Conservation (phyloP, 1,140 invertebrate species). For the Anagrus nilaparvatae region DNA sequence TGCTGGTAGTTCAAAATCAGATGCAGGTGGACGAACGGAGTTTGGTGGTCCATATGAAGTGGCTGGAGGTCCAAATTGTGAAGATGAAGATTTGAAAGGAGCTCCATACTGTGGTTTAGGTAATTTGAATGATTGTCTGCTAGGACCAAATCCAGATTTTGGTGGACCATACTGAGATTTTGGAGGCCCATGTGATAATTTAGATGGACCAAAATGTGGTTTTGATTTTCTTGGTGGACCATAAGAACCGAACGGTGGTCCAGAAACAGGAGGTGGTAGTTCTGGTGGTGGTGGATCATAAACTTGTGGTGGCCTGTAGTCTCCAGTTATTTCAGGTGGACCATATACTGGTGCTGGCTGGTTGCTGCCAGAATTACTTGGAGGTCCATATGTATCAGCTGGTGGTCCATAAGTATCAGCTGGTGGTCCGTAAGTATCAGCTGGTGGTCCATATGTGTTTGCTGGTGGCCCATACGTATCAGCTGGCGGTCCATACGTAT, state of each 20-base stretch:
- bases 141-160: constrained; percentile 39
- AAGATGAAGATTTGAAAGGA: constrained; percentile 34
- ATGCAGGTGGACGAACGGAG: too few species aligned
- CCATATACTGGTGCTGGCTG: constrained; percentile 38
- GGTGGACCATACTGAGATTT: constrained; percentile 40
- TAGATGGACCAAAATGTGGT: constrained; percentile 39
- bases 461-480: constrained; percentile 28
- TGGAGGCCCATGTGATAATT: constrained; percentile 29
- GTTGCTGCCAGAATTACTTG: constrained; percentile 21
- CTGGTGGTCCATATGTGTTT: constrained; percentile 26
- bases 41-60: constrained; percentile 18
- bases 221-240: constrained; percentile 28
- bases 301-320: constrained; percentile 34
- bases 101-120: constrained; percentile 38
- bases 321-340: constrained; percentile 31
- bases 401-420: constrained; percentile 31
- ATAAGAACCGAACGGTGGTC: constrained; percentile 28
- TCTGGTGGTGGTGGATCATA: constrained; percentile 34
- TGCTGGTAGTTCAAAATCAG: too few species aligned
- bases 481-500: constrained; percentile 31
- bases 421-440: constrained; percentile 33
- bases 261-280: constrained; percentile 34
- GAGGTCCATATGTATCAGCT: constrained; percentile 26
- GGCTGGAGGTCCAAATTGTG: constrained; percentile 32
- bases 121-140: constrained; percentile 28